A percentile compares a stretch with the other conserved stretches of the same genome.
Conservation (phyloP, 2,888 invertebrate species). For the Adelognathus sp. region DNA sequence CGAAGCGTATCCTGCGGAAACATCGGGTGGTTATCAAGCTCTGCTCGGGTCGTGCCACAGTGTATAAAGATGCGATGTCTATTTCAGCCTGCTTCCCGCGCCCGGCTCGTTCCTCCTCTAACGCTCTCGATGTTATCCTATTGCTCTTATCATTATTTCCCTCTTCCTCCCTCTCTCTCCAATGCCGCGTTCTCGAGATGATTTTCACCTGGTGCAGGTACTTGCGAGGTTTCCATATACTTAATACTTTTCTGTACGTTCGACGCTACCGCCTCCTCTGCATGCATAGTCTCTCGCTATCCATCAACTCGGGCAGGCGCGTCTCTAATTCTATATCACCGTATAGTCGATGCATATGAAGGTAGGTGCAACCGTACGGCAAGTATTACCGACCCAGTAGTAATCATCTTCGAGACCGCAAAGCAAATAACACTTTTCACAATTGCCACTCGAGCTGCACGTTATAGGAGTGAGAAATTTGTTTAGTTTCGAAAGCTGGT, state of each 20-base stretch:
- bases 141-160: constrained; percentile 34
- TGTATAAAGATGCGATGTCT: constrained; percentile 62
- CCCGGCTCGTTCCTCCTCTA: constrained; percentile 48
- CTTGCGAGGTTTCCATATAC: constrained; percentile 25
- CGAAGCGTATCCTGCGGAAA: constrained; percentile 76
- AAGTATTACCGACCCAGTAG: constrained; percentile 28
- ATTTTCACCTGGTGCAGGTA: constrained; percentile 46
- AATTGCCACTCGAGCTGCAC: constrained; percentile 53
- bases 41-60: constrained; percentile 59
- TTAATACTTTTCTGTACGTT: constrained; percentile 35
- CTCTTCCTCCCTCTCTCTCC: constrained; percentile 25
- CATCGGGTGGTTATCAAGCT: constrained; percentile 70
- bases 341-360: not conserved
- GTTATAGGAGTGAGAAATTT: constrained; percentile 9
- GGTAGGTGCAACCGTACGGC: constrained; percentile 19
- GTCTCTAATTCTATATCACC: constrained; percentile 33
- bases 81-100: constrained; percentile 60
- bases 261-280: constrained; percentile 9
- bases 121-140: constrained; percentile 50
- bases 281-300: constrained; percentile 3
- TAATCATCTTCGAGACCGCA: constrained; percentile 67
- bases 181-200: constrained; percentile 13
- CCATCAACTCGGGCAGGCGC: constrained; percentile 13
- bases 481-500: constrained; percentile 43
- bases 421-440: constrained; percentile 68